Percentiles rank a stretch among this genome's conserved stretches.
Conservation (phyloP, 2,113 vertebrate genomes). For the Oryzias javanicus region DNA sequence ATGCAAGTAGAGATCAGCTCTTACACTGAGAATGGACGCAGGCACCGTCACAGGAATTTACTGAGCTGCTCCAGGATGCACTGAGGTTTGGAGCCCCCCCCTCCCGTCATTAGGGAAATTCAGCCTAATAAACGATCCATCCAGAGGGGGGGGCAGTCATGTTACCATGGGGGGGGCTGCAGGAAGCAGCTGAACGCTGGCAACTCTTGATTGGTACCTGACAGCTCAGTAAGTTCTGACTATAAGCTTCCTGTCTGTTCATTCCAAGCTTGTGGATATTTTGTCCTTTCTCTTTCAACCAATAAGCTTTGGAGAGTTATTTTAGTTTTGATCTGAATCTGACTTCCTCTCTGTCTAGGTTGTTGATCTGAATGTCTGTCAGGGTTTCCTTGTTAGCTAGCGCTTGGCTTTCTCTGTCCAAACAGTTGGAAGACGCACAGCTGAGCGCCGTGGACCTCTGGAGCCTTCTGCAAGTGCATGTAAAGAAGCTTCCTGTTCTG, state of each 20-base stretch:
- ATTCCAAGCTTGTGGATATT: constrained; percentile 55
- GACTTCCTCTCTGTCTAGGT: constrained; percentile 34
- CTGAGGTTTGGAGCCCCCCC: not conserved
- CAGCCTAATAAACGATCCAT: too few relatives aligned
- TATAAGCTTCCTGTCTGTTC: constrained; percentile 37
- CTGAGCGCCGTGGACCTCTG: constrained; percentile 36
- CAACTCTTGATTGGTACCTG: not conserved
- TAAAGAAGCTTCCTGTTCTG: constrained; percentile 13
- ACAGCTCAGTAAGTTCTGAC: constrained; percentile 16
- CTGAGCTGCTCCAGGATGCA: constrained; percentile 19
- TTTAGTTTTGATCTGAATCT: constrained; percentile 45
- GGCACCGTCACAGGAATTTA: constrained; percentile 12
- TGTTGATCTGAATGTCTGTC: constrained; percentile 42
- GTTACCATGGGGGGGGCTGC: too few relatives aligned
- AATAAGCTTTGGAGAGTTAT: constrained; percentile 67
- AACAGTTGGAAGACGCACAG: constrained; percentile 31
- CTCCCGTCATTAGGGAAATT: too few relatives aligned
- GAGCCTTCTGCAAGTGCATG: constrained; percentile 21
- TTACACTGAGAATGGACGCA: constrained; percentile 49
- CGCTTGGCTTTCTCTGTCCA: constrained; percentile 47
- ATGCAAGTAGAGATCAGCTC: constrained; percentile 73
- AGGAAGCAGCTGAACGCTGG: too few relatives aligned
- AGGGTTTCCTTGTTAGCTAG: constrained; percentile 45
- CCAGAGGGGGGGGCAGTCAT: too few relatives aligned
- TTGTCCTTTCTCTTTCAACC: constrained; percentile 42